Conservation (phyloP, 2,888 invertebrate genomes). For the Melanotus villosus region DNA sequence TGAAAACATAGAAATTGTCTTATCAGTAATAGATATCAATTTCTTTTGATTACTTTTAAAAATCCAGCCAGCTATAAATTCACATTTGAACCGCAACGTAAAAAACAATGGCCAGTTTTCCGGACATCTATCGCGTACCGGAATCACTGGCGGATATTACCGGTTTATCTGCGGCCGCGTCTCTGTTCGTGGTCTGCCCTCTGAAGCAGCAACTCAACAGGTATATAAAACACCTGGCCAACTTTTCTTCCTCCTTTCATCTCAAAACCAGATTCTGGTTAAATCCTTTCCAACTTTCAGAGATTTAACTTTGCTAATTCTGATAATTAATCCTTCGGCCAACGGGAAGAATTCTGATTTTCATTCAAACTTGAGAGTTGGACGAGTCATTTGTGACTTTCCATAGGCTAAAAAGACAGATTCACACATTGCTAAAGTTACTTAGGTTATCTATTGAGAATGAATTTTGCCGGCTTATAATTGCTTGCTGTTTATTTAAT, state of each 20-base stretch:
- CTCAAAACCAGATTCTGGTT: background rate
- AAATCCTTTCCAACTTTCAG: too few species aligned
- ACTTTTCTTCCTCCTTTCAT: slow-evolving; percentile 27
- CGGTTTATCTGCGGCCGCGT: slow-evolving; percentile 34
- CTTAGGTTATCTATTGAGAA: too few species aligned
- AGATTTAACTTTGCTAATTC: too few species aligned
- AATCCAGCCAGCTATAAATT: slow-evolving; percentile 1
- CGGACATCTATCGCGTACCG: slow-evolving; percentile 30
- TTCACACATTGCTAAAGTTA: too few species aligned
- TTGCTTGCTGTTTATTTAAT: too few species aligned
- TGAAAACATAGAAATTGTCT: background rate
- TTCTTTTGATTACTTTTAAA: slow-evolving; percentile 4
- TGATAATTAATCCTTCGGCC: too few species aligned
- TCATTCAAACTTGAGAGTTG: too few species aligned
- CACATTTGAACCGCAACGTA: slow-evolving; percentile 19
- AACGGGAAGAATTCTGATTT: too few species aligned
- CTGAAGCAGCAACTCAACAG: slow-evolving; percentile 32
- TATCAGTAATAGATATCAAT: slow-evolving; percentile 8
- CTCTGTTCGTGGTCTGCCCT: slow-evolving; percentile 21
- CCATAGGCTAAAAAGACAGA: too few species aligned
- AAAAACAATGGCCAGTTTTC: slow-evolving; percentile 22
- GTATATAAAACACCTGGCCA: slow-evolving; percentile 35
- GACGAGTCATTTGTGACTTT: too few species aligned
- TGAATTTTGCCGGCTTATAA: too few species aligned
- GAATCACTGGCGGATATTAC: slow-evolving; percentile 36